A percentile compares a stretch with the other conserved stretches of the same genome.
Conservation (phyloP, 2,113 vertebrate genomes). For the Anseranas semipalmata region DNA sequence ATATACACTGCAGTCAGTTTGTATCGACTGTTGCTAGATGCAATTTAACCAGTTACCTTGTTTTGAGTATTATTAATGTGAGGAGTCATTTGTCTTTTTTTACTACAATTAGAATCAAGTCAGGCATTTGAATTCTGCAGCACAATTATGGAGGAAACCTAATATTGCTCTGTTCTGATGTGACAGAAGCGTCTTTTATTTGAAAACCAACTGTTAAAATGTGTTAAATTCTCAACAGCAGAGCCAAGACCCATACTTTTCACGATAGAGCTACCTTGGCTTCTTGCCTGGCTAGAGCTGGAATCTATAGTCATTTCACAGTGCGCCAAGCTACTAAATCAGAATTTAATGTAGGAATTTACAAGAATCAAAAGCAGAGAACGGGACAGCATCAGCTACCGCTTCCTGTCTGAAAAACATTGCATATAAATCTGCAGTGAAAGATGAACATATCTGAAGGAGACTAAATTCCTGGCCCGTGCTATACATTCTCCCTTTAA, state of each 20-base stretch:
- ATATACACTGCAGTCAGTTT: fast-evolving
- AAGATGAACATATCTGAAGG: neutral
- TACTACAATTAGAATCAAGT: neutral
- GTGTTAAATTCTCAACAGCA: neutral
- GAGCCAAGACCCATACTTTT: neutral
- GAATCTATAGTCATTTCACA: conserved; percentile 26
- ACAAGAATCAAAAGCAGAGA: neutral
- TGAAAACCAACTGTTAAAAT: conserved; percentile 24
- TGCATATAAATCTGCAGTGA: neutral
- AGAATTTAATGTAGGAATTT: neutral
- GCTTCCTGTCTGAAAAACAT: neutral
- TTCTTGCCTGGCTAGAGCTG: conserved; percentile 11
- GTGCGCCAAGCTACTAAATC: neutral
- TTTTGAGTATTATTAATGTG: neutral
- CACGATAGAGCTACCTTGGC: neutral
- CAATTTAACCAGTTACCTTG: neutral
- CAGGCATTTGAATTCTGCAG: neutral
- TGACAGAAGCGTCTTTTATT: neutral
- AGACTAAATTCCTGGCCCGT: neutral
- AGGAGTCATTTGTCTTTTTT: neutral
- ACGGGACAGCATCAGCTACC: neutral
- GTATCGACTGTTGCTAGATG: neutral
- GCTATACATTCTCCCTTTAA: neutral
- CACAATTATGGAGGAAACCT: neutral
- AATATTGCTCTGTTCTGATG: neutral